Evolutionary conservation across 2,113 vertebrate genomes (phyloP).

Genomic region (Hiodon tergisus): DNA sequence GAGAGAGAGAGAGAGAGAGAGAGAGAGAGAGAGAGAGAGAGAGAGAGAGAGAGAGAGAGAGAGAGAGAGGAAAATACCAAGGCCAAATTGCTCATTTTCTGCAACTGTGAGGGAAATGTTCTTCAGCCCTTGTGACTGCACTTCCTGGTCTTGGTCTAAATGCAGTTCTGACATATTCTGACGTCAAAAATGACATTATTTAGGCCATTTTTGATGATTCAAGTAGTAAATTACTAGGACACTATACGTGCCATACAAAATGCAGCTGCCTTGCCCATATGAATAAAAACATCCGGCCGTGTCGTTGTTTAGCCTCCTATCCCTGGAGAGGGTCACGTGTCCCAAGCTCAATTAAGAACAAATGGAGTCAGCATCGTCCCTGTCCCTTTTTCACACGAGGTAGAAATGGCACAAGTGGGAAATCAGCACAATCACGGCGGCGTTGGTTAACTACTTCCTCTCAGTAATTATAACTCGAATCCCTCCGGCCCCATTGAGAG

Average conservation of each 20-base stretch:
- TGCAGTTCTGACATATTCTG: no score
- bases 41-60: no score
- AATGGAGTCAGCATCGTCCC: neutral
- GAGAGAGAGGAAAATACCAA: no score
- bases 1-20: no score
- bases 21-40: no score
- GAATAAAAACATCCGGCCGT: neutral
- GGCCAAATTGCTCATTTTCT: no score
- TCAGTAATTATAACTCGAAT: constrained; percentile 3
- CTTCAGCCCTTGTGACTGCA: no score
- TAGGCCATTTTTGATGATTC: no score
- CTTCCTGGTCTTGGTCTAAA: no score
- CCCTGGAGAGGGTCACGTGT: neutral
- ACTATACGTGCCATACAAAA: neutral
- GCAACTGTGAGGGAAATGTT: no score
- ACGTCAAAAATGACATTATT: no score
- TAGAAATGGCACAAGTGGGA: constrained; percentile 7
- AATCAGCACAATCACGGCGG: constrained; percentile 11
- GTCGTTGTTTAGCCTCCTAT: neutral
- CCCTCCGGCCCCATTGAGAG: neutral
- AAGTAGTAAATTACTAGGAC: no score
- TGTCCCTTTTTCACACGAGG: neutral
- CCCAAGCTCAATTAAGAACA: neutral
- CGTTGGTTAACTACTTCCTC: neutral
- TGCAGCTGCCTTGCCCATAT: neutral